Base-by-base conservation (phyloP, 2,797 vertebrate species). In the Enteromius paludinosus region DNA sequence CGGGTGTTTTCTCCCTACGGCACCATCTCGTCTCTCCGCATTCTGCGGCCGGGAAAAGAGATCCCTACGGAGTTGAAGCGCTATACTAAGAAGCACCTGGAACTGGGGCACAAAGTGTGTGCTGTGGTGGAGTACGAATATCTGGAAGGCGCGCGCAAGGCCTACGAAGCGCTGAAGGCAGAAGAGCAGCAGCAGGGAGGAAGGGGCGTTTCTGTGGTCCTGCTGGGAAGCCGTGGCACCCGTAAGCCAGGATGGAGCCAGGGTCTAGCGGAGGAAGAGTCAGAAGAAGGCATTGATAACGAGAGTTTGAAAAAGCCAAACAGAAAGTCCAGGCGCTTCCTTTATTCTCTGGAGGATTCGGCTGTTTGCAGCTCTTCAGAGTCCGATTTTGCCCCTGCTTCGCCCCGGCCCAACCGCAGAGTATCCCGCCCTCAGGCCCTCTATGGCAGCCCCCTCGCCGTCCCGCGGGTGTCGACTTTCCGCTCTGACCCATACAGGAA, bases 41-140 rank as follows among this genome's bases (percentile, higher is more conserved):
- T 96, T 45, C 92, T 96, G 81, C 88, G 90, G 8, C 96, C 96
- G 0, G 95, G 94, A 47, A 91, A 94, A 62, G 93, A 95, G 79
- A 86, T 96, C 33, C 95, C 95, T 3, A 77, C 86, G 0, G 94
- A 95, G 0, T 89, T 96, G 59, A 92, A 90, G 73, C 90, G 83
- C 18, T 94, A 93, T 2, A 15, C 89, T 0, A 85, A 91, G 30
- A 87, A 83, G 0, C 94, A 96, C 87, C 89, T 89, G 0, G 93
- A 95, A 89, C 92, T 96, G 20, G 91, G 95, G 68, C 92, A 89
- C 59, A 88, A 88, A 7, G 82, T 92, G 81, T 96, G 95, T 0
- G 94, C 92, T 0, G 91, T 95, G 84, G 92, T 96, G 77, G 95
- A 95, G 90, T 96, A 95, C 2, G 92, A 95, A 76, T 90, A 84